These are phyloP conservation scores for Aradophagus sp. DNA, from an alignment of 1,140 invertebrate species.

Conservation along the genomic window DNA sequence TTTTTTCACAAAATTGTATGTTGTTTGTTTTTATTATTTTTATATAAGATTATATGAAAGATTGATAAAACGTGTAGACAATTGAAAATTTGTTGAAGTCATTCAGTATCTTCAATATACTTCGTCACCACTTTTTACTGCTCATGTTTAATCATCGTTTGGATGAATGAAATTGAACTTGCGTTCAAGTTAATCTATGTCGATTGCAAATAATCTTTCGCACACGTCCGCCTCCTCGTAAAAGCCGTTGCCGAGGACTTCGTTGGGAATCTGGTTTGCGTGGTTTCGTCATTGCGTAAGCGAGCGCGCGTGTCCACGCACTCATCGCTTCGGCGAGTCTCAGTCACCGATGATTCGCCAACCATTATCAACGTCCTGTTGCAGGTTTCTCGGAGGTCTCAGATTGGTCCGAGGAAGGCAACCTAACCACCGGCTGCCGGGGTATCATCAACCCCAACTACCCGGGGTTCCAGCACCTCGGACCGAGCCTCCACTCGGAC, in stretches of 20 bases:
- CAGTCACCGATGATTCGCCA: conserved; percentile 26
- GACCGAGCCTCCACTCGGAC: conserved; percentile 67
- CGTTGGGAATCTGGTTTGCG: conserved; percentile 47
- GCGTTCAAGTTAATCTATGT: neutral
- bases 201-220: conserved; percentile 2
- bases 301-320: conserved; percentile 37
- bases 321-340: conserved; percentile 17
- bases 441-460: conserved; percentile 88
- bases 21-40: no score
- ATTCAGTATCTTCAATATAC: no score
- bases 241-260: conserved; percentile 5
- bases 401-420: conserved; percentile 72
- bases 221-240: conserved; percentile 22
- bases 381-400: conserved; percentile 65
- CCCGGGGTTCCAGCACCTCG: conserved; percentile 78
- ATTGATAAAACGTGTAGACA: no score
- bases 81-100: no score
- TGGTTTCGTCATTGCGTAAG: conserved; percentile 22
- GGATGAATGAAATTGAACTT: neutral
- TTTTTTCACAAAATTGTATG: no score
- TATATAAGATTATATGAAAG: no score
- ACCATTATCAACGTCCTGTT: conserved; percentile 45
- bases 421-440: conserved; percentile 68
- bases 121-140: no score
- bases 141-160: no score